These are phyloP conservation scores for Pandemis corylana DNA, from an alignment of 2,888 invertebrate species.

Conservation along the genomic window DNA sequence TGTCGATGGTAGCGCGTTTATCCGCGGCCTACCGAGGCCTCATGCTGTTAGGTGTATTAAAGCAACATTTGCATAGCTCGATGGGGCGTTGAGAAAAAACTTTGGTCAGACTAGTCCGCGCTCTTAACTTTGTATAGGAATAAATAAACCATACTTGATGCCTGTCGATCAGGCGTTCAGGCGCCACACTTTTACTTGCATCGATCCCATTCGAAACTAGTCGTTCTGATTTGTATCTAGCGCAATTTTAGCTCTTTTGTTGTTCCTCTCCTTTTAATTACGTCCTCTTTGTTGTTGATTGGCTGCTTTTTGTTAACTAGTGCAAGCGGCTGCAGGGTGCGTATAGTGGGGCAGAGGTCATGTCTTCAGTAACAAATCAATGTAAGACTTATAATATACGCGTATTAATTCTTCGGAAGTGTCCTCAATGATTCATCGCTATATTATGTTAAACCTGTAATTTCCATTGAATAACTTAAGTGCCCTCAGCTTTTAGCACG, in stretches of 20 bases:
- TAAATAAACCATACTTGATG: constrained; percentile 64
- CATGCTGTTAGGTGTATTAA: constrained; percentile 66
- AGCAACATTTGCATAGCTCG: constrained; percentile 71
- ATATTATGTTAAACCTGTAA: constrained; percentile 6
- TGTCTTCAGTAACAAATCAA: constrained; percentile 21
- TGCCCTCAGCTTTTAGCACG: constrained; percentile 10
- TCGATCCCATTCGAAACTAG: constrained; percentile 64
- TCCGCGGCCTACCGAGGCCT: constrained; percentile 60
- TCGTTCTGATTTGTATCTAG: constrained; percentile 70
- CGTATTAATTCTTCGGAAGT: background rate
- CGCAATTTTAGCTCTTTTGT: constrained; percentile 49
- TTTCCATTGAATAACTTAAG: constrained; percentile 8
- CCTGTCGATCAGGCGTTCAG: constrained; percentile 71
- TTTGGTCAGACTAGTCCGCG: constrained; percentile 62
- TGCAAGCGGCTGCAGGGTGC: constrained; percentile 20
- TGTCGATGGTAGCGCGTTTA: constrained; percentile 67
- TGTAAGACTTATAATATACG: constrained; percentile 11
- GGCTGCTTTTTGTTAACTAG: constrained; percentile 26
- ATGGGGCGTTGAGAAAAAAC: constrained; percentile 57
- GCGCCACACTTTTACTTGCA: constrained; percentile 78
- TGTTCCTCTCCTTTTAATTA: constrained; percentile 44
- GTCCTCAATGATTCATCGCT: constrained; percentile 21
- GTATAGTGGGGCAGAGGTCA: constrained; percentile 19
- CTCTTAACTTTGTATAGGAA: constrained; percentile 62
- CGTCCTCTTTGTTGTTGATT: constrained; percentile 36